Evolutionary conservation across 2,797 vertebrate species (phyloP).

Genomic region (Hirundo rustica): DNA sequence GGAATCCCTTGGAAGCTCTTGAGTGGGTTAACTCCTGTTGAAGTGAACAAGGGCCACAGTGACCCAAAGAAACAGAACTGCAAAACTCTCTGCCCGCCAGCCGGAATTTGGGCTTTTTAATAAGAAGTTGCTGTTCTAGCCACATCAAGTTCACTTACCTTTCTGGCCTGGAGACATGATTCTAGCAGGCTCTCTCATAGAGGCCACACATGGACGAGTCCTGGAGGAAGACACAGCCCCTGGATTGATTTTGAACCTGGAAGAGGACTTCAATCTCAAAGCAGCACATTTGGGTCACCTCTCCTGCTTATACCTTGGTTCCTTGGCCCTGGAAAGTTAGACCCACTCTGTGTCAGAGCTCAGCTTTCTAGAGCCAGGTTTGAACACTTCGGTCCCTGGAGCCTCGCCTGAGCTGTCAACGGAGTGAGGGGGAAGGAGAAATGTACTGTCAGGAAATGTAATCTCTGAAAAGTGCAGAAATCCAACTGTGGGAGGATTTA

Average conservation of each 20-base stretch:
- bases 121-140: not conserved
- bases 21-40: not conserved
- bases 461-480: constrained; percentile 73
- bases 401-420: constrained; percentile 53
- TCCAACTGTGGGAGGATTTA: constrained; percentile 75
- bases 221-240: not conserved
- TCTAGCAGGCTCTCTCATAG: not conserved
- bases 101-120: not conserved
- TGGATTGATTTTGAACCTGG: not conserved
- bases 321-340: not conserved
- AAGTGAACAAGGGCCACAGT: not conserved
- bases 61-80: not conserved
- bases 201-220: not conserved
- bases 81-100: not conserved
- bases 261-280: not conserved
- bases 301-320: not conserved
- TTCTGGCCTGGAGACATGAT: not conserved
- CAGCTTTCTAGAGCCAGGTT: constrained; percentile 31
- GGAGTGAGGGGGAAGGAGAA: constrained; percentile 59
- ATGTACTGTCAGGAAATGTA: constrained; percentile 70
- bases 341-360: not conserved
- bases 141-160: not conserved
- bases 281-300: not conserved
- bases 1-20: not conserved
- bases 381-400: constrained; percentile 18